Evolutionary conservation across 2,113 vertebrate genomes (phyloP), one percentile per base, ranked within the genome.

Genomic region (Microcebus ravelobensis): DNA sequence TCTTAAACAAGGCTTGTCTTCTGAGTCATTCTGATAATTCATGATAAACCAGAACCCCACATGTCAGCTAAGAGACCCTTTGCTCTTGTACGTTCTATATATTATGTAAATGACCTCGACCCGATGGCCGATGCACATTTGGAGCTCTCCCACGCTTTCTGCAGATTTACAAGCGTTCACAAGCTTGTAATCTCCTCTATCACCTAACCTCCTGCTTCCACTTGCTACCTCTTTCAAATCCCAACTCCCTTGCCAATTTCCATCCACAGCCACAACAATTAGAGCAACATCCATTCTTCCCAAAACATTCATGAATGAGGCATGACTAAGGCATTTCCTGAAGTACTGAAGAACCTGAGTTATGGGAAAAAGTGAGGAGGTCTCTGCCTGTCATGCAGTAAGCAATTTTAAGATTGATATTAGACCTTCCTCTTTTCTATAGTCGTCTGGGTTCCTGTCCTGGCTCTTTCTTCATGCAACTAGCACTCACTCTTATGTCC

Each of bases 401-500:
- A 81, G 71, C 7, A 85, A 14, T 42, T 61, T 29, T 34, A 79
- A 82, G 67, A 52, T 6, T 8, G 25, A 83, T 79, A 31, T 12
- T 13, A 63, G 34, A 71, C 2, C 6, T 18, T 27, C 1, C 1
- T 21, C 3, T 81, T 84, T 59, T 74, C 27, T 55, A 1, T 45
- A 52, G 50, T 20, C 61, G 34, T 71, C 2, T 71, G 45, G 14
- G 39, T 42, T 79, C 11, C 13, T 36, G 5, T 82, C 27, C 8
- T 71, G 42, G 7, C 39, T 74, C 36, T 48, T 5, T 71, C 57
- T 2, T 2, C 63, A 14, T 27, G n/a, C 55, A 57, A 8, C 7
- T 0, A 34, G 4, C 10, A 61, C 6, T 34, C 13, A 48, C 0
- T 48, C n/a, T 21, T 61, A 7, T 9, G 17, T 63, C 8, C 42